Evolutionary conservation across 2,797 vertebrate species (phyloP).

Genomic region (Passerculus sandwichensis): DNA sequence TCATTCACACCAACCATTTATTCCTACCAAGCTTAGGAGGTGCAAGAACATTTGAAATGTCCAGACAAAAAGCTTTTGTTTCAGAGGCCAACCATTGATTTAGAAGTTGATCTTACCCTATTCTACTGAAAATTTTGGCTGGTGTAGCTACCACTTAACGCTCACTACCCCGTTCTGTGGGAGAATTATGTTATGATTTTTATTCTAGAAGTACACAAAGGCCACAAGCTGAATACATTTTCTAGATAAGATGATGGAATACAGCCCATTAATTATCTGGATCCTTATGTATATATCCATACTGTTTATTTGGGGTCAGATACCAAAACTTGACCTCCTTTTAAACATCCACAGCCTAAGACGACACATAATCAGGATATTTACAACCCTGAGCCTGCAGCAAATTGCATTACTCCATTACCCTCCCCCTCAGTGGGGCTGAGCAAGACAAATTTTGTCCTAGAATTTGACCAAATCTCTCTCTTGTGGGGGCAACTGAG

Average conservation of each 20-base stretch:
- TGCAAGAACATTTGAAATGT: neutral
- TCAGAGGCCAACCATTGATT: neutral
- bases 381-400: neutral
- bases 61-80: slow-evolving; percentile 23
- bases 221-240: slow-evolving; percentile 32
- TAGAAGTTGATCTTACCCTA: neutral
- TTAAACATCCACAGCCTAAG: slow-evolving; percentile 7
- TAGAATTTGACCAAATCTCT: neutral
- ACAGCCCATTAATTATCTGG: slow-evolving; percentile 43
- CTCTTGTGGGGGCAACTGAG: neutral
- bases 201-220: slow-evolving; percentile 12
- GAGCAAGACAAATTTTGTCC: neutral
- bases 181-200: slow-evolving; percentile 7
- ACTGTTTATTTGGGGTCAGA: slow-evolving; percentile 55
- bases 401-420: neutral
- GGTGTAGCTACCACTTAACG: neutral
- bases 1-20: neutral
- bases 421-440: neutral
- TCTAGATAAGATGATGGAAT: slow-evolving; percentile 35
- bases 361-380: neutral
- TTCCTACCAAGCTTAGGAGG: neutral
- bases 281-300: slow-evolving; percentile 19
- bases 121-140: slow-evolving; percentile 16
- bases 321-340: slow-evolving; percentile 53
- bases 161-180: neutral